Percentiles rank a stretch among this genome's conserved stretches.
Conservation (phyloP, 2,797 vertebrate species). For the Sebastes vulpes region DNA sequence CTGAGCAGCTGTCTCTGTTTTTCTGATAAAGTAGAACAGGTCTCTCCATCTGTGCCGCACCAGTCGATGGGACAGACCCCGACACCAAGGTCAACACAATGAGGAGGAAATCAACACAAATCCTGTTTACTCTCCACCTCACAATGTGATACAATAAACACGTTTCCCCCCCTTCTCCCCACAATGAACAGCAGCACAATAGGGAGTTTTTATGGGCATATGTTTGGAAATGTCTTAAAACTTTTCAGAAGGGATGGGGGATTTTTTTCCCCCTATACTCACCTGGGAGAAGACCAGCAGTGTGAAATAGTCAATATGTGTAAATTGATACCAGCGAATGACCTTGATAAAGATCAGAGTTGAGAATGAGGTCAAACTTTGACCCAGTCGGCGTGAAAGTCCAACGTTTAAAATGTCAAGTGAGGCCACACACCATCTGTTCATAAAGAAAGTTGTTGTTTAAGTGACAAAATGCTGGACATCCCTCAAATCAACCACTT, state of each 20-base stretch:
- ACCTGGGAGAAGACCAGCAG: background rate
- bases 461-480: background rate
- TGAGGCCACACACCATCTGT: background rate
- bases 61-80: constrained; percentile 33
- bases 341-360: background rate
- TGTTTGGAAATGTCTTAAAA: constrained; percentile 5
- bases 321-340: background rate
- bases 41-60: constrained; percentile 66
- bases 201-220: constrained; percentile 3
- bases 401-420: background rate
- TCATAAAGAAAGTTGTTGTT: background rate
- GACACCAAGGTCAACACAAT: constrained; percentile 82
- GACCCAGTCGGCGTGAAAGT: constrained; percentile 10
- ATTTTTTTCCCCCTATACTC: background rate
- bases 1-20: constrained; percentile 56
- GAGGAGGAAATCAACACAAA: constrained; percentile 91
- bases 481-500: background rate
- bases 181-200: constrained; percentile 65
- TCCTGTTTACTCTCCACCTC: constrained; percentile 87
- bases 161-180: constrained; percentile 76
- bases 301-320: constrained; percentile 6
- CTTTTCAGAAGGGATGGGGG: background rate
- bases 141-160: constrained; percentile 87
- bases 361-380: constrained; percentile 4
- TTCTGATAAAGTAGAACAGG: constrained; percentile 51